phyloP scores from a whole-genome alignment of 2,113 vertebrate genomes.

The Pelecanus crispus region DNA sequence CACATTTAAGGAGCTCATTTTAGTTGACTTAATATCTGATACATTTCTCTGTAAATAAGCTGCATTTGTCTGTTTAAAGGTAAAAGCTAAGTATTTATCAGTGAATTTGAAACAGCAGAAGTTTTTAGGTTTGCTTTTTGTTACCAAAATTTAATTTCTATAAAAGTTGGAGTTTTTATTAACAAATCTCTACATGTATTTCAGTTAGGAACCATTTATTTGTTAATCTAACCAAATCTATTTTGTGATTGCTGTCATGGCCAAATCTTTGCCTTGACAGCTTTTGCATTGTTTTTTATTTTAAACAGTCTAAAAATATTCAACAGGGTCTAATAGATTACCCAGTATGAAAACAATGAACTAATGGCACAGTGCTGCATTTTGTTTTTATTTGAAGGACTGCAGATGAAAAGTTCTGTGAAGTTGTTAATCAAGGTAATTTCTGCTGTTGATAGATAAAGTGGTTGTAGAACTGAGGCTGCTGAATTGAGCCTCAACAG shows the following conservation, averaged over 20 bases:
- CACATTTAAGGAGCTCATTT: neutral
- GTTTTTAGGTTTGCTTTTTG: slow-evolving; percentile 30
- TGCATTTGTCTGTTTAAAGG: neutral
- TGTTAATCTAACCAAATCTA: slow-evolving; percentile 36
- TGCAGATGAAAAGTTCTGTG: neutral
- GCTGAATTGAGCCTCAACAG: neutral
- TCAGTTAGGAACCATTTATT: slow-evolving; percentile 21
- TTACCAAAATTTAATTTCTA: slow-evolving; percentile 33
- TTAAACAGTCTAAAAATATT: slow-evolving; percentile 50
- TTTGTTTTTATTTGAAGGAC: neutral
- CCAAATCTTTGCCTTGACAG: slow-evolving; percentile 40
- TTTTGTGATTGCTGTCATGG: slow-evolving; percentile 15
- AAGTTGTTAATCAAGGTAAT: neutral
- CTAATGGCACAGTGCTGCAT: neutral
- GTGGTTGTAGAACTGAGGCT: neutral
- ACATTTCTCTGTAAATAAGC: neutral
- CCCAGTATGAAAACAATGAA: neutral
- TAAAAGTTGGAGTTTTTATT: slow-evolving; percentile 46
- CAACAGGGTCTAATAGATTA: neutral
- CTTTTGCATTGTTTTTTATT: slow-evolving; percentile 29
- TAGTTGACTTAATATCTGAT: neutral
- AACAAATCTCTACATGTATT: slow-evolving; percentile 34
- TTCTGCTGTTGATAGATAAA: neutral
- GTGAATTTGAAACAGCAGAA: slow-evolving; percentile 20
- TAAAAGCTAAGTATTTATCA: slow-evolving; percentile 18